These are phyloP conservation scores for Scytalopus superciliaris DNA, from an alignment of 2,113 vertebrate genomes.

Conservation along the genomic window DNA sequence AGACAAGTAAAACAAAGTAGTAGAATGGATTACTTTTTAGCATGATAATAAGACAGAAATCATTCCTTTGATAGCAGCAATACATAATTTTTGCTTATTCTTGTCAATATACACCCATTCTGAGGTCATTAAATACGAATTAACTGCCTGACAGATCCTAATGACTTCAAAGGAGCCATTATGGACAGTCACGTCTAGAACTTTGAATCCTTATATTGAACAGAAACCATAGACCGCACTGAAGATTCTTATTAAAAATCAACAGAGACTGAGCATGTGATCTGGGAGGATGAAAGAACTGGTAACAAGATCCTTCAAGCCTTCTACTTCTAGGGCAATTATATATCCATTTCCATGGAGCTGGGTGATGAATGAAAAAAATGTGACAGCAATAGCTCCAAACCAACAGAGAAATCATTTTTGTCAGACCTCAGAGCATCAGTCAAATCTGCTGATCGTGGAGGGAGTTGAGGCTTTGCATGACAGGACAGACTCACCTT, in stretches of 20 bases:
- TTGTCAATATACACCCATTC: not conserved
- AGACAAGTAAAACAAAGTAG: not conserved
- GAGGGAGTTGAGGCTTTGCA: not conserved
- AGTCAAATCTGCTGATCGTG: not conserved
- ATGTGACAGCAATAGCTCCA: not conserved
- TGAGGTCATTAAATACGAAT: not conserved
- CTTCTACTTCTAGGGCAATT: not conserved
- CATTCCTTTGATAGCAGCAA: not conserved
- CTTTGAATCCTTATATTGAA: not conserved
- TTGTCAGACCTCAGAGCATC: not conserved
- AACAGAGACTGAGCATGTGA: not conserved
- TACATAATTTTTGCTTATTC: not conserved
- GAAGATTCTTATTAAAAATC: conserved; percentile 1
- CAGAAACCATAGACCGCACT: not conserved
- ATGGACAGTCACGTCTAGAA: not conserved
- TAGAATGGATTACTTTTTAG: not conserved
- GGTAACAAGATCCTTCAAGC: not conserved
- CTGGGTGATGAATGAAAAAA: not conserved
- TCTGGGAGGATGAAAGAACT: not conserved
- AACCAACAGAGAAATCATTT: not conserved
- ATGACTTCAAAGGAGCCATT: not conserved
- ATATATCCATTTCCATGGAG: not conserved
- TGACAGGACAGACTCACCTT: not conserved
- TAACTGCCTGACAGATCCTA: not conserved
- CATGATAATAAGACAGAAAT: not conserved